A percentile compares a stretch with the other conserved stretches of the same genome.
Conservation (phyloP, 2,113 vertebrate genomes). For the Agelaius phoeniceus region DNA sequence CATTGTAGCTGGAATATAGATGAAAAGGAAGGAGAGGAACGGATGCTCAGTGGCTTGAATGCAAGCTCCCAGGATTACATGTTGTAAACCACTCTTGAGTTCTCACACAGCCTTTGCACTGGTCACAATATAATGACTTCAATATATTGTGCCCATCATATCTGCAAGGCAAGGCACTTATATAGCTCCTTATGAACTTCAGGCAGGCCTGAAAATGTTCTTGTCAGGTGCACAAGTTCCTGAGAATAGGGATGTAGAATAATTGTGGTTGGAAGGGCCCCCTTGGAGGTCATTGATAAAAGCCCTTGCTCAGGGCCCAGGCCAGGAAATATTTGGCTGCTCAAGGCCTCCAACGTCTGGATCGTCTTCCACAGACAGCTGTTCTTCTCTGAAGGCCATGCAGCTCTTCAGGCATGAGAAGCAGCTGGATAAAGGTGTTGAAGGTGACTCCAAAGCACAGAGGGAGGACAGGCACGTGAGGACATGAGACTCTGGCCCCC, state of each 20-base stretch:
- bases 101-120: not conserved
- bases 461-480: not conserved
- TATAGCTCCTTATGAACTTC: not conserved
- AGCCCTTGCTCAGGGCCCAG: not conserved
- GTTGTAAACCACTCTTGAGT: not conserved
- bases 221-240: not conserved
- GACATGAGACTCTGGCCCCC: not conserved
- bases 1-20: too few species aligned
- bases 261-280: not conserved
- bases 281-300: not conserved
- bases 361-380: not conserved
- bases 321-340: not conserved
- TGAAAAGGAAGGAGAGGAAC: too few species aligned
- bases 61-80: not conserved
- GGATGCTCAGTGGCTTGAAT: not conserved
- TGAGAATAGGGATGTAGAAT: not conserved
- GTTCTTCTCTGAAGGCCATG: not conserved
- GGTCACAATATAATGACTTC: not conserved
- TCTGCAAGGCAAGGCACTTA: not conserved
- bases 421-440: not conserved
- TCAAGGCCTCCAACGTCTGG: not conserved
- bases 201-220: not conserved
- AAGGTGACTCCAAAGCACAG: not conserved
- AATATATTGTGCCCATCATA: not conserved
- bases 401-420: not conserved